A percentile compares a stretch with the other conserved stretches of the same genome.
Evolutionary conservation across 2,113 vertebrate species (phyloP).

Genomic region (Chloropsis cyanopogon): DNA sequence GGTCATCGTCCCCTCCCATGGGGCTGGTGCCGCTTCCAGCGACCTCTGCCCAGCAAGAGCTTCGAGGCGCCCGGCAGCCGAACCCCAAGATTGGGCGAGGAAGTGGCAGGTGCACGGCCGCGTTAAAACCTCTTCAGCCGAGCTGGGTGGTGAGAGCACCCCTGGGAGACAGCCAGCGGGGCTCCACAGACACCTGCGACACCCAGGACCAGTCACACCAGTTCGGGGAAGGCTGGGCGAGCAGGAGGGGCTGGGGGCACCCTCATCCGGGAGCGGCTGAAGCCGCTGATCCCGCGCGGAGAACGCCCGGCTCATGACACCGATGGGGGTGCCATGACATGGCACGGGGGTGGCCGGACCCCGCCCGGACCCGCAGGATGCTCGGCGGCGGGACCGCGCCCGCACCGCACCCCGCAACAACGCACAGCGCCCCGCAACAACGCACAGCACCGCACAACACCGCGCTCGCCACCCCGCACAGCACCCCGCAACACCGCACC

Average conservation of each 20-base stretch:
- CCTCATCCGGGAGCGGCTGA: not conserved
- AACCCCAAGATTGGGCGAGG: not conserved
- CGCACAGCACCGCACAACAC: not conserved
- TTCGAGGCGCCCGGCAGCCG: not conserved
- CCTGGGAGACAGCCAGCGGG: not conserved
- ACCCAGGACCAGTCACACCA: not conserved
- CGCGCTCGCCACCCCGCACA: not conserved
- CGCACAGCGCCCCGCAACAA: not conserved
- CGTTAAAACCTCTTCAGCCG: not conserved
- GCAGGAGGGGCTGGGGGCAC: not conserved
- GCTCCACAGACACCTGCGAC: not conserved
- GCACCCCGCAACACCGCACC: not conserved
- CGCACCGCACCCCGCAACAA: not conserved
- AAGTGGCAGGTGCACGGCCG: not conserved
- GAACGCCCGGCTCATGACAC: not conserved
- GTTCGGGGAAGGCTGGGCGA: not conserved
- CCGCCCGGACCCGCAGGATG: not conserved
- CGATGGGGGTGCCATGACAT: not conserved
- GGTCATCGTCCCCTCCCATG: not conserved
- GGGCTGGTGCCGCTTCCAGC: not conserved
- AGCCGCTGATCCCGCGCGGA: not conserved
- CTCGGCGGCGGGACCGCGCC: not conserved
- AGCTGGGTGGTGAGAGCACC: not conserved
- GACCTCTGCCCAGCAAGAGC: not conserved
- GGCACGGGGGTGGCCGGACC: not conserved